Base-by-base conservation (phyloP, 2,888 invertebrate species). In the Nasonovia ribisnigri region DNA sequence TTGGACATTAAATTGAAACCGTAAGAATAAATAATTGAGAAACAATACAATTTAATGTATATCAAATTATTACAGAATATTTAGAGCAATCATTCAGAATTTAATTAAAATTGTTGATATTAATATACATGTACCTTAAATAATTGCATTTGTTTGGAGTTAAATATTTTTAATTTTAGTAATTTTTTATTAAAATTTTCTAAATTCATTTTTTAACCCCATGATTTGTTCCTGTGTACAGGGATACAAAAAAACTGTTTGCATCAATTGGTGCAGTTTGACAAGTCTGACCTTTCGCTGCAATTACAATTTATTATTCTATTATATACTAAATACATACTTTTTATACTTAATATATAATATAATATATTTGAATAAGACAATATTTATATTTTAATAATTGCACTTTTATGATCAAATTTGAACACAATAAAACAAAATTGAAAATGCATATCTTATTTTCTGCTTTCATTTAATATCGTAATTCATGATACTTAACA, bases 1-100 rank as follows among this genome's bases (percentile, higher is more conserved):
- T 96, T 98, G 16, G 97, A 97, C 94, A 96, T 95, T 94, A 96
- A 96, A 94, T 94, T 96, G 93, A 95, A 95, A 94, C 95, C 95
- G 87, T 94, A 90, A 90, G 88, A 3, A 54, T 92, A 46, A 29
- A 51, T 46, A 42, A 51, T 88, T 46, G 29, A 42, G 29, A 57
- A 20, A 87, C 46, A 54, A 84, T 51, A 42, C 29, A 36, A 60
- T 60, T 48, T 60, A 36, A 54, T 42, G 24, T 46, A 26, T 16
- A 51, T 94, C 2, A 60, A 67, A 88, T 36, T 60, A 43, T 77
- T n/a, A 86, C n/a, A n/a, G 84, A 51, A 43, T 29, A 43, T 54
- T 84, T 54, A 91, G 16, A 10, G 26, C 4, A 77, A 36, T 36
- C 36, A 36, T 77, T 36, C 36, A 84, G 36, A 60, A 8, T 54